Evolutionary conservation across 2,888 invertebrate genomes (phyloP), one percentile per base, ranked within the genome.

Genomic region (Pyralis farinalis): DNA sequence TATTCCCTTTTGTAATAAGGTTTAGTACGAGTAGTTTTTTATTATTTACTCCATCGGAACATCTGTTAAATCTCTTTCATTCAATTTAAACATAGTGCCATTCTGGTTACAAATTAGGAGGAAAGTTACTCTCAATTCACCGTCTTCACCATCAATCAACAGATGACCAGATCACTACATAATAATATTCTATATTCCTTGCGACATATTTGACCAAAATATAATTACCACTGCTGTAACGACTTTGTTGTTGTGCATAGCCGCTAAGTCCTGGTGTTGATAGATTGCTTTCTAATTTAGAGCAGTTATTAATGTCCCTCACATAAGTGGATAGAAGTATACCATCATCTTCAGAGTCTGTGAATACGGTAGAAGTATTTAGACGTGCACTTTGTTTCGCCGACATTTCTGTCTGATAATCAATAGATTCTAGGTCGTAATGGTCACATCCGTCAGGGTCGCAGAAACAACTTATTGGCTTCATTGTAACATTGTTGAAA

Each of bases 51-150:
- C 46, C 46, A 27, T 46, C 47, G 33, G n/a, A n/a, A 49, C 33
- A n/a, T n/a, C n/a, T n/a, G n/a, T n/a, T n/a, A n/a, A n/a, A 49
- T 52, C 51, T 47, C 43, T 30, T 1, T 51, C 40, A 47, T 49
- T 37, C n/a, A 51, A 12, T 39, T 47, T 42, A 16, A 47, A 50
- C 40, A 33, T 33, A 30, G 34, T 45, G 7, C 46, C 47, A 36
- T 43, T 29, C 33, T 43, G 36, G 27, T 47, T 42, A 32, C 44
- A 43, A 38, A 47, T 42, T 46, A 46, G 31, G 33, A 47, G 40
- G 9, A 42, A 47, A 42, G 42, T 25, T 35, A 50, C 43, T 35
- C 41, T 42, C 43, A 47, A 27, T 29, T 50, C 45, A 41, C 45
- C 45, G 12, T 50, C 45, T 22, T 43, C 47, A 27, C 43, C 45